Conservation (phyloP, 2,797 vertebrate species). For the Scyliorhinus canicula region DNA sequence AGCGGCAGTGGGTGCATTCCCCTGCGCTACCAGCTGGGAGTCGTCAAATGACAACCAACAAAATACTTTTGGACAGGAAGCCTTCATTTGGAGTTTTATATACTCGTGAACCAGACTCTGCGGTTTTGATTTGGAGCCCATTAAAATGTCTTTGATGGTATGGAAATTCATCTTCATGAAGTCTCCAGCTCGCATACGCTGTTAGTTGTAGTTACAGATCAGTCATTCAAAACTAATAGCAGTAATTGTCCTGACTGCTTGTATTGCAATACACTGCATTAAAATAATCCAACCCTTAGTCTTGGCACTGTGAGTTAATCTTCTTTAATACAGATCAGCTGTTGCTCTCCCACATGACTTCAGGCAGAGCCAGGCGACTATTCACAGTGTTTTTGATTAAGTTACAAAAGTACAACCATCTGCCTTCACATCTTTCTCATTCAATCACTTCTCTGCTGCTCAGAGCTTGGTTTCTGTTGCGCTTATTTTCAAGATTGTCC, state of each 20-base stretch:
- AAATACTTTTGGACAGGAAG: slow-evolving; percentile 72
- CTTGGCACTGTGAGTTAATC: slow-evolving; percentile 65
- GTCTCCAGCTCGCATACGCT: slow-evolving; percentile 61
- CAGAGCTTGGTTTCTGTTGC: slow-evolving; percentile 32
- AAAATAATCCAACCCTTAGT: slow-evolving; percentile 68
- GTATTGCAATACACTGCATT: slow-evolving; percentile 63
- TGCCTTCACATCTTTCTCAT: slow-evolving; percentile 52
- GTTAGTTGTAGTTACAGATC: slow-evolving; percentile 72
- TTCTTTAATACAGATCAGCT: slow-evolving; percentile 75
- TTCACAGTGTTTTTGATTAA: slow-evolving; percentile 59
- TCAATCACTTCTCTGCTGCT: slow-evolving; percentile 48
- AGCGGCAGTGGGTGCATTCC: slow-evolving; percentile 61
- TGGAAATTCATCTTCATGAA: slow-evolving; percentile 73
- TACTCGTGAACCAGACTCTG: slow-evolving; percentile 65
- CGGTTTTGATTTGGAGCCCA: slow-evolving; percentile 66
- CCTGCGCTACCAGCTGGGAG: slow-evolving; percentile 60
- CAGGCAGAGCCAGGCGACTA: slow-evolving; percentile 57
- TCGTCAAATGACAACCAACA: slow-evolving; percentile 71
- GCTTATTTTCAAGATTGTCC: slow-evolving; percentile 49
- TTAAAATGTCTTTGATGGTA: slow-evolving; percentile 73
- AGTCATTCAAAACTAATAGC: slow-evolving; percentile 66
- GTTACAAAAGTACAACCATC: slow-evolving; percentile 56
- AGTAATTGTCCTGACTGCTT: slow-evolving; percentile 70
- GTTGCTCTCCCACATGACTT: slow-evolving; percentile 68
- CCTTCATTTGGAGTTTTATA: slow-evolving; percentile 63